Percentiles rank a stretch among this genome's conserved stretches.
phyloP scores from a whole-genome alignment of 2,888 invertebrate species.

The Pharmacophagus antenor region DNA sequence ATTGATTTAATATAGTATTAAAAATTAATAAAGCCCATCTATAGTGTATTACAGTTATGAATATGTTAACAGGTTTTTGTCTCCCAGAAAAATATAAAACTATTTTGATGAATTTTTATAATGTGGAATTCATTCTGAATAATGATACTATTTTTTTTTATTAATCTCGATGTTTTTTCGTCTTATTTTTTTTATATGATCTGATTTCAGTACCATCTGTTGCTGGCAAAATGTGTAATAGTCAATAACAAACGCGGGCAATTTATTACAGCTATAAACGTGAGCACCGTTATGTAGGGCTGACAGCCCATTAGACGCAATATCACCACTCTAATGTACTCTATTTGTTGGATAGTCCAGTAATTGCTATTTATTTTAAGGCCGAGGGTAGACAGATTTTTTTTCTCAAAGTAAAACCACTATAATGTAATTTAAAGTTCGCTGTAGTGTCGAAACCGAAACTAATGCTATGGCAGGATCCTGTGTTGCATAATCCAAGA shows the following conservation, averaged over 20 bases:
- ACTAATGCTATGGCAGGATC: no score
- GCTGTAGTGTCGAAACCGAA: no score
- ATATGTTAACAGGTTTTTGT: no score
- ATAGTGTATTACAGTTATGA: neutral
- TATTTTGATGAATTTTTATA: neutral
- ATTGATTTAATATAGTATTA: neutral
- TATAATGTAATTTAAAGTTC: no score
- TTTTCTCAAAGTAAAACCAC: neutral
- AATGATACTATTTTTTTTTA: neutral
- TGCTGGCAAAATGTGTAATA: constrained; percentile 20
- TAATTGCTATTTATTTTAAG: neutral
- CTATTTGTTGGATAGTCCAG: constrained; percentile 5
- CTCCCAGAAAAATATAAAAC: no score
- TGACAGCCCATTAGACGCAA: constrained; percentile 28
- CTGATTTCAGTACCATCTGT: constrained; percentile 14
- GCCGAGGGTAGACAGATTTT: no score
- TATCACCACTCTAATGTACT: constrained; percentile 1
- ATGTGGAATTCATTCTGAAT: neutral
- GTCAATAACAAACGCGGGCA: constrained; percentile 42
- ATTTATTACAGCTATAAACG: constrained; percentile 56
- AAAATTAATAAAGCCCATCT: neutral
- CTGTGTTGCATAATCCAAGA: no score
- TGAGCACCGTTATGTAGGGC: constrained; percentile 54
- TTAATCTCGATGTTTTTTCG: no score
- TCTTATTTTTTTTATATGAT: neutral